Percentiles rank a stretch among this genome's conserved stretches.
Conservation (phyloP, 2,113 vertebrate genomes). For the Hippolais icterina region DNA sequence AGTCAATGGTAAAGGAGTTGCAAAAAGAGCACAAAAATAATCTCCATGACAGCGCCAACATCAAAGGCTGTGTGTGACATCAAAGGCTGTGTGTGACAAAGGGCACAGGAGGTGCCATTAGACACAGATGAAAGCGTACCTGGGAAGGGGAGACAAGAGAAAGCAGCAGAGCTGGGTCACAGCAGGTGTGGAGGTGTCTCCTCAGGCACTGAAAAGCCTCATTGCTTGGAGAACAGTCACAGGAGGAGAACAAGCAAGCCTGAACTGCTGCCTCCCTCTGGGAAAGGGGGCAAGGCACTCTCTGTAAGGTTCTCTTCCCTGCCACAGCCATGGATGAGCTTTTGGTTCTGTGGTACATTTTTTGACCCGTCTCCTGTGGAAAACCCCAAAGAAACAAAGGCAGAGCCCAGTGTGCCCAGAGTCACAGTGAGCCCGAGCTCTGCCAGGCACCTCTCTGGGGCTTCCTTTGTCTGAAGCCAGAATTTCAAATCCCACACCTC, state of each 20-base stretch:
- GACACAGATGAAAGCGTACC: not conserved
- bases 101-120: not conserved
- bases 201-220: not conserved
- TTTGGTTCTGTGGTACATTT: rapidly evolving
- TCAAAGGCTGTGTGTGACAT: not conserved
- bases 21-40: not conserved
- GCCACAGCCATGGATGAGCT: not conserved
- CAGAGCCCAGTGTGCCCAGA: rapidly evolving
- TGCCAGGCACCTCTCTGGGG: not conserved
- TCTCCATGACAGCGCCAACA: not conserved
- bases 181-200: not conserved
- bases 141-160: not conserved
- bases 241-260: not conserved
- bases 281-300: not conserved
- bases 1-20: not conserved
- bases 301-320: not conserved
- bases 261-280: not conserved
- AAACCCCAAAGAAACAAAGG: not conserved
- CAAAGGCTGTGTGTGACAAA: not conserved
- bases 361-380: not conserved
- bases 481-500: not conserved
- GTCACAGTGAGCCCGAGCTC: rapidly evolving
- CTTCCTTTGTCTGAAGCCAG: too few relatives aligned
- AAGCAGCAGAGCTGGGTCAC: not conserved
- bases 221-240: not conserved